A percentile compares a stretch with the other conserved stretches of the same genome.
These are phyloP conservation scores for Acronicta psi DNA, from an alignment of 2,888 invertebrate genomes.

Conservation along the genomic window DNA sequence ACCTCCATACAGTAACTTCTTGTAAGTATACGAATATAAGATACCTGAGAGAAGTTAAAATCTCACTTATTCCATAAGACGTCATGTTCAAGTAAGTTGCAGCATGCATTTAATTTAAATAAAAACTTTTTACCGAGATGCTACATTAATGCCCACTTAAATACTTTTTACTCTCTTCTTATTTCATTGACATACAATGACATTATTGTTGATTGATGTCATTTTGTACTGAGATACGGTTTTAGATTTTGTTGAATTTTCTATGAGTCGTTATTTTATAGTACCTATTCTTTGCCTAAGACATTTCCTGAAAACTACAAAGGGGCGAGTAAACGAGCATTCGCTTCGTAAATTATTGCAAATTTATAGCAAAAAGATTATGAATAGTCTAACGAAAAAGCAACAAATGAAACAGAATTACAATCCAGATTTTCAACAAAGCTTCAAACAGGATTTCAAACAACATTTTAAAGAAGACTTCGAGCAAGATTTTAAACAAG, in stretches of 20 bases:
- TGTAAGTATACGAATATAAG: too few species aligned
- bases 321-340: not conserved
- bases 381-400: conserved; percentile 32
- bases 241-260: not conserved
- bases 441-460: conserved; percentile 6
- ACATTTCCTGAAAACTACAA: not conserved
- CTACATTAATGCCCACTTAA: not conserved
- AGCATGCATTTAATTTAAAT: too few species aligned
- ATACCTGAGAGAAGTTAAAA: too few species aligned
- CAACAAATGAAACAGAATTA: conserved; percentile 12
- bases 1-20: too few species aligned
- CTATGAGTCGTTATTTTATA: not conserved
- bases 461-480: conserved; percentile 31
- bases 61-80: too few species aligned
- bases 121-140: not conserved
- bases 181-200: not conserved
- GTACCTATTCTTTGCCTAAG: not conserved
- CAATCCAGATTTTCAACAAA: conserved; percentile 7
- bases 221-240: not conserved
- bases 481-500: conserved; percentile 26
- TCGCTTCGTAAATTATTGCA: not conserved
- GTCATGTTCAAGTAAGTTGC: too few species aligned
- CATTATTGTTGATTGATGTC: not conserved
- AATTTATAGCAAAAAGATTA: not conserved
- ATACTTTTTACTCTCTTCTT: not conserved